Base-by-base conservation (phyloP, 2,113 vertebrate species). In the Macquaria australasica region DNA sequence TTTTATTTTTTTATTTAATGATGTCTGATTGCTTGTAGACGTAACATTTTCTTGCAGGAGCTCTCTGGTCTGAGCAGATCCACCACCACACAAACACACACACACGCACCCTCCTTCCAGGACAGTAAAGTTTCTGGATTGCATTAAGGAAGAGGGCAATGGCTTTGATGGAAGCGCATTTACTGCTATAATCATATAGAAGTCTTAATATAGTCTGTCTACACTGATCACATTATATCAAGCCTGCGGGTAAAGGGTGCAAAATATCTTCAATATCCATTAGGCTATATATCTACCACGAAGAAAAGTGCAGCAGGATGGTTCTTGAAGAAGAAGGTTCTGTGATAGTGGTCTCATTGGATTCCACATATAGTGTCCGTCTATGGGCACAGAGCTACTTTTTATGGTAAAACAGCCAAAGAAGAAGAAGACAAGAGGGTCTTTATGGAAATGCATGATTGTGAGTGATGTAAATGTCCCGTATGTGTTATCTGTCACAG, bases 401-500 rank as follows among this genome's bases (percentile, higher is more conserved):
- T 73, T 85, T 76, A 64, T 77, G 48, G 48, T 56, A 4, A 76
- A 68, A 73, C 43, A 69, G 43, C 15, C 31, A 41, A n/a, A n/a
- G 25, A 21, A 39, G 59, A 59, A n/a, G 45, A 79, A 71, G 75
- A 88, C 87, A 83, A 77, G 81, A 74, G 69, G 53, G 66, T 67
- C 85, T 88, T 86, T 87, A 79, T 89, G 85, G 59, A 84, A 84
- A 87, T 53, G 64, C 50, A 31, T 45, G 59, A 39, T 80, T 78
- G 62, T 79, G 79, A 80, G 72, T 73, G 80, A 75, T 86, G 75
- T 85, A 79, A 87, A 87, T 73, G 84, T 79, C 79, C 56, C 79
- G 81, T 81, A 39, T 82, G 82, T 85, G 80, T 87, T 87, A 82
- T 85, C 80, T 86, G 88, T 92, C 85, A 83, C 73, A 50, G 66